Evolutionary conservation across 1,140 invertebrate genomes (phyloP).

Genomic region (Glossosoma conforme): DNA sequence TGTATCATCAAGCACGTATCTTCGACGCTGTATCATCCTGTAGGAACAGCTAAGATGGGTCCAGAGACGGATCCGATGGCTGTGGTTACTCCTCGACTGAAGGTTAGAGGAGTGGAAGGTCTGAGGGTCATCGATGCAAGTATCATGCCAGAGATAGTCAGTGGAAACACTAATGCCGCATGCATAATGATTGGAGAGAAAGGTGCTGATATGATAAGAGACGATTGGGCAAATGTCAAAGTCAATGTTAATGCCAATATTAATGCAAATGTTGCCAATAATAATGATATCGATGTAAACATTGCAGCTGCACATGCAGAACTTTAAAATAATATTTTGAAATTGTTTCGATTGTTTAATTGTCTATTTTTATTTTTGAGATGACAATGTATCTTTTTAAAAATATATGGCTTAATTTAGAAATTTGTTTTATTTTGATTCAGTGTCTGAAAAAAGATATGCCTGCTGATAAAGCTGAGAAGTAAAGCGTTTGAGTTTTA

Average conservation of each 20-base stretch:
- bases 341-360: too few species aligned
- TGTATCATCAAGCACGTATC: conserved; percentile 38
- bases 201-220: conserved; percentile 42
- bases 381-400: too few species aligned
- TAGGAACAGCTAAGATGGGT: conserved; percentile 51
- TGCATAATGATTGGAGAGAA: conserved; percentile 44
- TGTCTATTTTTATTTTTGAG: too few species aligned
- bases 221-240: conserved; percentile 41
- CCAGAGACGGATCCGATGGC: conserved; percentile 33
- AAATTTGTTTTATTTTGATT: too few species aligned
- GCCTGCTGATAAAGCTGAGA: background rate
- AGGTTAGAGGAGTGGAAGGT: conserved; percentile 38
- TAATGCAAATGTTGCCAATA: too few species aligned
- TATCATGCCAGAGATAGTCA: conserved; percentile 33
- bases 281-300: too few species aligned
- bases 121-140: conserved; percentile 31
- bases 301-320: too few species aligned
- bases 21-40: conserved; percentile 42
- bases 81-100: conserved; percentile 39
- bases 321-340: too few species aligned
- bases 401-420: too few species aligned
- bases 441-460: too few species aligned
- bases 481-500: too few species aligned
- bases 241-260: too few species aligned
- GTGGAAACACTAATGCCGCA: conserved; percentile 43